Evolutionary conservation across 1,140 invertebrate species (phyloP), one percentile per base, ranked within the genome.

Genomic region (Popillia japonica): DNA sequence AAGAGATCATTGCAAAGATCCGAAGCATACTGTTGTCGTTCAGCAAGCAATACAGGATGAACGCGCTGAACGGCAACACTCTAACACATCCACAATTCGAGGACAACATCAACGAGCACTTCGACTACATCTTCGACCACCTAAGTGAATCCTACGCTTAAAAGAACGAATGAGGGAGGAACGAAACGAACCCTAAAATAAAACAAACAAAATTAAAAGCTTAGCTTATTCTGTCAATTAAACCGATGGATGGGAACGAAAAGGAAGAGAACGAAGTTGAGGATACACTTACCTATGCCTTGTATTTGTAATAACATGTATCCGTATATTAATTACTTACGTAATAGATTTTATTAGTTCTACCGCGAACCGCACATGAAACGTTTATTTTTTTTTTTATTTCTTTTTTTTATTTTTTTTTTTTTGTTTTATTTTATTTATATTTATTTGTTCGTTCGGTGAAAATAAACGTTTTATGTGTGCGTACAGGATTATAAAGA

Each of bases 1-100:
- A 92, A 89, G 90, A 91, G 91, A 92, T 92, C 89, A 92, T 92
- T 92, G 91, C 91, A 92, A 92, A 91, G 89, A 92, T 92, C 90
- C 91, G 90, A 88, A 90, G 91, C 88, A 91, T 92, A 90, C 89
- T 92, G 88, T 90, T 91, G 87, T 91, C 91, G 88, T 92, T 92
- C 90, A 91, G 90, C 87, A 90, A 91, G 88, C 91, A 92, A 87
- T 91, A 92, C 87, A 87, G 89, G 86, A 88, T 80, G 85, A 88
- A 87, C 85, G 89, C 89, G 83, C 82, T 89, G 82, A 86, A 87
- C 84, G 87, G 85, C 75, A 87, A 86, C 79, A 79, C 81, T 41
- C 6, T n/a, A 17, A 84, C 87, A 79, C 86, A 86, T 80, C 86
- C 89, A 72, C 87, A 87, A 81, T 88, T 82, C 87, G 87, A 75